Conservation (phyloP, 2,888 invertebrate genomes). For the Euproctis similis region DNA sequence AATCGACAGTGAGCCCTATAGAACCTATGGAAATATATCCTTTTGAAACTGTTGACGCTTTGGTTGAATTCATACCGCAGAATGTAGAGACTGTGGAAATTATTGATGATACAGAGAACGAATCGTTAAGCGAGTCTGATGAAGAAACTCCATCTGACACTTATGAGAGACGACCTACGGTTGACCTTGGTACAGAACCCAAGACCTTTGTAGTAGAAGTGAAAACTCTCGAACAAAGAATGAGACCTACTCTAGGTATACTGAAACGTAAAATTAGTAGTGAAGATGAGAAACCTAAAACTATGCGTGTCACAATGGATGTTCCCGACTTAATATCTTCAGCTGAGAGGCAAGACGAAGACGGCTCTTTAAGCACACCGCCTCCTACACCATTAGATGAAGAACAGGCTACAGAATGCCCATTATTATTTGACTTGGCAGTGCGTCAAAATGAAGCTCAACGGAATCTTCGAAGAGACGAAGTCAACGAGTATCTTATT, state of each 20-base stretch:
- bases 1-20: conserved; percentile 72
- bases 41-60: conserved; percentile 69
- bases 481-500: conserved; percentile 43
- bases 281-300: conserved; percentile 30
- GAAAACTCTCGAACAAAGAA: conserved; percentile 50
- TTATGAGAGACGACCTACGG: conserved; percentile 22
- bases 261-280: conserved; percentile 34
- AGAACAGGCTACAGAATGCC: conserved; percentile 21
- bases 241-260: conserved; percentile 53
- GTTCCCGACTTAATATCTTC: conserved; percentile 41
- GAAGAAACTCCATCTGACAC: conserved; percentile 29
- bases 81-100: conserved; percentile 74
- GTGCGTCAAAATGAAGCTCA: conserved; percentile 25
- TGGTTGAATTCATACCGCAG: conserved; percentile 70
- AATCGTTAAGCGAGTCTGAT: conserved; percentile 25
- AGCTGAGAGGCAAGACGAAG: conserved; percentile 18
- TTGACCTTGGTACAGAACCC: conserved; percentile 47
- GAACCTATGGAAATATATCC: conserved; percentile 62
- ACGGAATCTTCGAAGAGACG: conserved; percentile 28
- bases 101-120: conserved; percentile 70
- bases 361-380: conserved; percentile 26
- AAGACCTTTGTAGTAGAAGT: conserved; percentile 59
- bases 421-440: conserved; percentile 30
- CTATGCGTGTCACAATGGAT: conserved; percentile 27
- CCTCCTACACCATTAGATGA: conserved; percentile 30